These are phyloP conservation scores for Acinonyx jubatus DNA, from an alignment of 2,113 vertebrate species.

Conservation along the genomic window DNA sequence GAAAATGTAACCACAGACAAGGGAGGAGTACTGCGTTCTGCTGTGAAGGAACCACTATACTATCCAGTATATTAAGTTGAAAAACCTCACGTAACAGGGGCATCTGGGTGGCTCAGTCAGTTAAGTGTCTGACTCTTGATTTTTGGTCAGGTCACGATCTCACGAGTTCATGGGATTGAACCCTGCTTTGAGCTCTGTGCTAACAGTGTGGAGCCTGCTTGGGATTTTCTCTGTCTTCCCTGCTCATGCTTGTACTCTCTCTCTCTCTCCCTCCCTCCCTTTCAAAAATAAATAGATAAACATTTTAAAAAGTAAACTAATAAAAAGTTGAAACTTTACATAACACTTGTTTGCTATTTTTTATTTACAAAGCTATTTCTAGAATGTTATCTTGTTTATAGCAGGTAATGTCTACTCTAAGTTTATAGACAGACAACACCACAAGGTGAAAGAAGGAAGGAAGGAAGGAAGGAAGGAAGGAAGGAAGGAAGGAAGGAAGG, in stretches of 20 bases:
- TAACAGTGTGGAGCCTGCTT: too few relatives aligned
- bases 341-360: background rate
- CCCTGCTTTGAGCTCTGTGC: too few relatives aligned
- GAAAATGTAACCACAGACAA: background rate
- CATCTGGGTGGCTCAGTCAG: too few relatives aligned
- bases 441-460: background rate
- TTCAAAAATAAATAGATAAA: too few relatives aligned
- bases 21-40: background rate
- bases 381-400: slow-evolving; percentile 17
- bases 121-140: too few relatives aligned
- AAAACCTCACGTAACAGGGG: background rate
- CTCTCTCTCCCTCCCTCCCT: too few relatives aligned
- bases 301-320: too few relatives aligned
- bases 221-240: too few relatives aligned
- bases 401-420: background rate
- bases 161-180: too few relatives aligned
- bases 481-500: background rate
- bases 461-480: background rate
- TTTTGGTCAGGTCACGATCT: too few relatives aligned
- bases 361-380: slow-evolving; percentile 22
- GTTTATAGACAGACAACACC: background rate
- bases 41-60: background rate
- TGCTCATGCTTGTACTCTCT: too few relatives aligned
- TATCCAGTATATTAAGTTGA: background rate
- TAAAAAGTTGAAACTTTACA: background rate